Conservation (phyloP, 2,888 invertebrate species). For the Orthosia cruda region DNA sequence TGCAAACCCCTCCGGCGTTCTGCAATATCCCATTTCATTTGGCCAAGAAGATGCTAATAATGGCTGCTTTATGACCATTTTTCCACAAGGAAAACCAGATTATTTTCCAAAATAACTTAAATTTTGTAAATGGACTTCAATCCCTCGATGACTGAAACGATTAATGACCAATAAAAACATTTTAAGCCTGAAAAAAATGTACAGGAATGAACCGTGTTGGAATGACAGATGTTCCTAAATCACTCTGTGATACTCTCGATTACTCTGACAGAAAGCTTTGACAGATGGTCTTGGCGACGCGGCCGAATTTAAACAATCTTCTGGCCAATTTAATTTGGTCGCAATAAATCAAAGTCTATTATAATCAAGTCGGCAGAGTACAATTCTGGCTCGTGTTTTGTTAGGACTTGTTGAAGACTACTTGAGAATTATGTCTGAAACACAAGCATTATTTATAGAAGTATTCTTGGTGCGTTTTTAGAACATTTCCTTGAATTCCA, state of each 20-base stretch:
- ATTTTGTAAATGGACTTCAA: background rate
- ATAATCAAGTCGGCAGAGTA: conserved; percentile 23
- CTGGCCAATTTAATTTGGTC: conserved; percentile 49
- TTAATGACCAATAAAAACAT: conserved; percentile 30
- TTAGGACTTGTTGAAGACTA: background rate
- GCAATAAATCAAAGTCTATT: conserved; percentile 50
- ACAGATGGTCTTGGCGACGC: conserved; percentile 51
- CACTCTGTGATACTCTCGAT: conserved; percentile 57
- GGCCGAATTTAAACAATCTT: conserved; percentile 50
- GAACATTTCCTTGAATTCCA: conserved; percentile 1
- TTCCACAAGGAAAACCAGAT: background rate
- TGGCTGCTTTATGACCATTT: background rate
- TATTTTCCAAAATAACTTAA: conserved; percentile 3
- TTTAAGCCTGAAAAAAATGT: conserved; percentile 17
- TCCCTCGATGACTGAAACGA: conserved; percentile 6
- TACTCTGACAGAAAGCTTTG: conserved; percentile 57
- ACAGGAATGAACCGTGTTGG: conserved; percentile 18
- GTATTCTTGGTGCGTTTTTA: background rate
- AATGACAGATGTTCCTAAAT: conserved; percentile 58
- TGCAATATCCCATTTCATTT: background rate
- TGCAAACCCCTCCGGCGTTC: background rate
- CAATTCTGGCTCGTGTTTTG: background rate
- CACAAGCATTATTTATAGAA: background rate
- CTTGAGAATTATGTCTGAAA: background rate
- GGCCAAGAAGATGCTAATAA: background rate